A percentile compares a stretch with the other conserved stretches of the same genome.
These are phyloP conservation scores for Enteromius afrohamiltoni DNA, from an alignment of 2,797 vertebrate species.

Conservation along the genomic window DNA sequence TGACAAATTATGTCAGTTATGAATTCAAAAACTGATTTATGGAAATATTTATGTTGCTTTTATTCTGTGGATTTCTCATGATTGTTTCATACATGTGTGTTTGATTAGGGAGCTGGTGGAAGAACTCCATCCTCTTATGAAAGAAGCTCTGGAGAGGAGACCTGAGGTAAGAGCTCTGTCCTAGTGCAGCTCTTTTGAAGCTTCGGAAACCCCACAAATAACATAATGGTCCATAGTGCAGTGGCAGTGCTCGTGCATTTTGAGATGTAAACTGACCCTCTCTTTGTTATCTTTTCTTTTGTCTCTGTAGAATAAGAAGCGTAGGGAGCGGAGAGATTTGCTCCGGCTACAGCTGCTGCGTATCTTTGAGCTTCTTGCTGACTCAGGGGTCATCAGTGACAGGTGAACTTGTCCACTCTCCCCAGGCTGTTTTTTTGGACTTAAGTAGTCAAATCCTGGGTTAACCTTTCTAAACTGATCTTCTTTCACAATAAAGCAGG, in stretches of 20 bases:
- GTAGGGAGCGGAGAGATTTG: constrained; percentile 92
- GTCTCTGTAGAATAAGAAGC: constrained; percentile 91
- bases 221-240: background rate
- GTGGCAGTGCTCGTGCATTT: background rate
- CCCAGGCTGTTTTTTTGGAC: background rate
- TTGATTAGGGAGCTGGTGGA: constrained; percentile 86
- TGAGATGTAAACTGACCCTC: background rate
- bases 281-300: constrained; percentile 28
- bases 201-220: background rate
- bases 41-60: background rate
- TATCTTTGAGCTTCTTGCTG: constrained; percentile 97
- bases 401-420: constrained; percentile 77
- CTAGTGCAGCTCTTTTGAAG: background rate
- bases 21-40: background rate
- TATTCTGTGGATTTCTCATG: background rate
- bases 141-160: constrained; percentile 94
- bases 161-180: constrained; percentile 74
- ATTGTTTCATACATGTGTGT: constrained; percentile 6
- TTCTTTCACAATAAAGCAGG: background rate
- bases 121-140: constrained; percentile 98
- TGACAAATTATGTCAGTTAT: background rate
- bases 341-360: constrained; percentile 91
- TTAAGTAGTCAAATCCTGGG: constrained; percentile 4
- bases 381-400: constrained; percentile 98
- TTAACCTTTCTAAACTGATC: constrained; percentile 7